These are phyloP conservation scores for Galerucella calmariensis DNA, from an alignment of 2,888 invertebrate genomes.

Conservation along the genomic window DNA sequence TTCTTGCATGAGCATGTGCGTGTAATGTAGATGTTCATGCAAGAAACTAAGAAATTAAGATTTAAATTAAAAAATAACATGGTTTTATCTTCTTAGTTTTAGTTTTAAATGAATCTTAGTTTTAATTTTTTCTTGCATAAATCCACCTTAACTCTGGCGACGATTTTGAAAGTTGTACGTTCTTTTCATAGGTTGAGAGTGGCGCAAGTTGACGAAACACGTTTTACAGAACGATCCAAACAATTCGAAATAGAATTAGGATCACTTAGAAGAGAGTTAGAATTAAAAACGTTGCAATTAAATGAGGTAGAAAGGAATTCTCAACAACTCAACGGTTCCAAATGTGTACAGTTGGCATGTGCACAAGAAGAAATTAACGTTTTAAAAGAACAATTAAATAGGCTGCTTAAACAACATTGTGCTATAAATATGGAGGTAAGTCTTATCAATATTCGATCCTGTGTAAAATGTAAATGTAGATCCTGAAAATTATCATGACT, in stretches of 20 bases:
- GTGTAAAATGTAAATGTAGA: not conserved
- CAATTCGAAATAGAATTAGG: slow-evolving; percentile 51
- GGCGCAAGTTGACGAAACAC: slow-evolving; percentile 42
- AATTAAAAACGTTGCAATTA: slow-evolving; percentile 48
- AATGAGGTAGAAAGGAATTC: slow-evolving; percentile 49
- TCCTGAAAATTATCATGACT: too few relatives aligned
- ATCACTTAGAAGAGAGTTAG: slow-evolving; percentile 48
- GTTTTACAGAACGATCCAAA: slow-evolving; percentile 42
- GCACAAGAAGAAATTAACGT: slow-evolving; percentile 56
- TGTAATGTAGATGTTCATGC: too few relatives aligned
- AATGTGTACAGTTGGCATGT: slow-evolving; percentile 48
- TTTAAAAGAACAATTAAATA: slow-evolving; percentile 57
- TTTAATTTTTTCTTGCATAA: too few relatives aligned
- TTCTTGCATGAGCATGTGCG: too few relatives aligned
- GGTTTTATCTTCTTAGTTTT: too few relatives aligned
- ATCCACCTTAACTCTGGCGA: too few relatives aligned
- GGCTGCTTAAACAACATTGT: slow-evolving; percentile 53
- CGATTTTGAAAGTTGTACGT: not conserved
- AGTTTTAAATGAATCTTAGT: too few relatives aligned
- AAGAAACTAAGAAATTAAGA: too few relatives aligned
- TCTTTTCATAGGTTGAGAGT: slow-evolving; percentile 17
- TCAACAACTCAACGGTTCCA: slow-evolving; percentile 48
- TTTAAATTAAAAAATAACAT: too few relatives aligned
- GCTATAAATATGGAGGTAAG: slow-evolving; percentile 55
- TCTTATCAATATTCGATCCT: not conserved